Percentiles rank a stretch among this genome's conserved stretches.
These are phyloP conservation scores for Rotaria socialis DNA, from an alignment of 2,888 invertebrate species.

Conservation along the genomic window DNA sequence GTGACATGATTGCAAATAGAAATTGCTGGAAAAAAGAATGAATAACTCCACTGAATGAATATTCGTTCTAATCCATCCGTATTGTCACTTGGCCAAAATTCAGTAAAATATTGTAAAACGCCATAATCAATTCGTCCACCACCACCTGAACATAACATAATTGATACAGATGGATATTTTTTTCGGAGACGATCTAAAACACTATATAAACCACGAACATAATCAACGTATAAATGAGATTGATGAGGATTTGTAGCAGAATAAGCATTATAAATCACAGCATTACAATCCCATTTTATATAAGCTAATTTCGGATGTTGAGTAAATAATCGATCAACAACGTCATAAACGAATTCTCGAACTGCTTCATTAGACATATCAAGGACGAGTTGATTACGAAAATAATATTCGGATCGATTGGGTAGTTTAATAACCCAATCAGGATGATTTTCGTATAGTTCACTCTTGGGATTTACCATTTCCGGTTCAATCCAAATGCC, in stretches of 20 bases:
- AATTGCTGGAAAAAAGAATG: slow-evolving; percentile 23
- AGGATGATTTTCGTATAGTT: slow-evolving; percentile 15
- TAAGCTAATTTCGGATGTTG: background rate
- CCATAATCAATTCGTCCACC: slow-evolving; percentile 35
- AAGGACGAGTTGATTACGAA: slow-evolving; percentile 18
- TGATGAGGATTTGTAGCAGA: background rate
- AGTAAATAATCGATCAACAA: background rate
- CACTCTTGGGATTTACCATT: slow-evolving; percentile 23
- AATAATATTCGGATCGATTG: slow-evolving; percentile 11
- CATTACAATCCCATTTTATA: slow-evolving; percentile 35
- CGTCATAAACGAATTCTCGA: background rate
- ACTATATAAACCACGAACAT: slow-evolving; percentile 6
- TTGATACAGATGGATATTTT: background rate
- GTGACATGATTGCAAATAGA: background rate
- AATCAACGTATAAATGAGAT: slow-evolving; percentile 17
- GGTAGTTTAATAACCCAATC: slow-evolving; percentile 25
- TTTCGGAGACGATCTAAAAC: slow-evolving; percentile 2
- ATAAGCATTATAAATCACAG: slow-evolving; percentile 13
- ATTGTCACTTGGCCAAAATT: slow-evolving; percentile 34
- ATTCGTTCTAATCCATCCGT: slow-evolving; percentile 11
- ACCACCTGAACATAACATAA: slow-evolving; percentile 29
- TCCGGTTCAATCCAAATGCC: slow-evolving; percentile 34
- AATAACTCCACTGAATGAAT: slow-evolving; percentile 25
- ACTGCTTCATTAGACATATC: background rate
- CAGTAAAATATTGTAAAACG: background rate